Percentiles rank a stretch among this genome's conserved stretches.
phyloP scores from a whole-genome alignment of 1,140 invertebrate genomes.

The Trichonephila inaurata region DNA sequence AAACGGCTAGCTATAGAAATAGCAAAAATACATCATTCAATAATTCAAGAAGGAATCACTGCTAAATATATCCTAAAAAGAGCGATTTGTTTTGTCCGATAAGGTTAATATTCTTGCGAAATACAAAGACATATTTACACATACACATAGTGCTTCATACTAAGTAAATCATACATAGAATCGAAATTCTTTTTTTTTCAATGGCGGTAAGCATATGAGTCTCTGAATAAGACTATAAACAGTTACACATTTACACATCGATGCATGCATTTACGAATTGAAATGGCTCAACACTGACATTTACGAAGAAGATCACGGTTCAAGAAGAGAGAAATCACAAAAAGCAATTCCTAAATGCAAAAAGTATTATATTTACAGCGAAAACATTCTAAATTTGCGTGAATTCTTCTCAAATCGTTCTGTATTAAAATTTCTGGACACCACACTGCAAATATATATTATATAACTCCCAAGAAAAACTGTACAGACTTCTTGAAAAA shows the following conservation, averaged over 20 bases:
- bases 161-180: not conserved
- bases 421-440: not conserved
- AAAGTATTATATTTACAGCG: not conserved
- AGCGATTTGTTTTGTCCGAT: not conserved
- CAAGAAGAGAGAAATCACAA: not conserved
- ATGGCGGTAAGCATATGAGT: not conserved
- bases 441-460: not conserved
- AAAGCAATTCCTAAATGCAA: conserved; percentile 6
- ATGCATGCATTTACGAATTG: not conserved
- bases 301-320: not conserved
- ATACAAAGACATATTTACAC: not conserved
- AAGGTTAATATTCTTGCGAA: not conserved
- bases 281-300: not conserved
- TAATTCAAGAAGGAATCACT: not conserved
- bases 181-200: not conserved
- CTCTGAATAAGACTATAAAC: not conserved
- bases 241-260: not conserved
- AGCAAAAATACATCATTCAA: not conserved
- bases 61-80: not conserved
- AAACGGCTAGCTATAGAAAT: not conserved
- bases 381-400: not conserved
- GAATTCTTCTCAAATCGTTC: not conserved
- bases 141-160: not conserved
- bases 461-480: not conserved
- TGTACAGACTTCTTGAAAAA: not conserved